Evolutionary conservation across 2,797 vertebrate genomes (phyloP).

Genomic region (Limnodromus scolopaceus): DNA sequence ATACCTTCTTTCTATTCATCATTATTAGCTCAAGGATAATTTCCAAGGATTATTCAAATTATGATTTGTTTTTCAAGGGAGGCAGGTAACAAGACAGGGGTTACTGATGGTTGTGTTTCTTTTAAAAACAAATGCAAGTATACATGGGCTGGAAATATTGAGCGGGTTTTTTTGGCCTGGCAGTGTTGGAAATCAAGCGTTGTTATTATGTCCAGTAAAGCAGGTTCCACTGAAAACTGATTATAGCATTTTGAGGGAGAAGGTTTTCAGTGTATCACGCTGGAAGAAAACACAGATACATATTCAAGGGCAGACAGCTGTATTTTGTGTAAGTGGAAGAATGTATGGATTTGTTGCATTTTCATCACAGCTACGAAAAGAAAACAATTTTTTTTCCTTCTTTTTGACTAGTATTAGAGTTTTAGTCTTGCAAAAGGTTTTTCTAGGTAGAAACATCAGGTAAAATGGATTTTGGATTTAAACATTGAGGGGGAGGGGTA

Average conservation of each 20-base stretch:
- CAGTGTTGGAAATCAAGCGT: not conserved
- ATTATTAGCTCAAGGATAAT: not conserved
- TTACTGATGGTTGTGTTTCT: not conserved
- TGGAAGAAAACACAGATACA: not conserved
- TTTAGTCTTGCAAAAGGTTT: not conserved
- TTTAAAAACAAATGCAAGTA: not conserved
- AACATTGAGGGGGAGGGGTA: not conserved
- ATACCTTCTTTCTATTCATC: not conserved
- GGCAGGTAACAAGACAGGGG: not conserved
- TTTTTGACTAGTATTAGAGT: not conserved
- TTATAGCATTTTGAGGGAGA: conserved; percentile 1
- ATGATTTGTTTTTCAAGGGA: not conserved
- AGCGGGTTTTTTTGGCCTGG: not conserved
- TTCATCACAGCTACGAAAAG: not conserved
- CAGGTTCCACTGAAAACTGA: not conserved
- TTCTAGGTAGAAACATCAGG: not conserved
- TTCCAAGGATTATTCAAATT: conserved; percentile 12
- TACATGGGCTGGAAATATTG: not conserved
- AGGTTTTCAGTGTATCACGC: not conserved
- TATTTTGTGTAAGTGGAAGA: not conserved
- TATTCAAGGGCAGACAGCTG: not conserved
- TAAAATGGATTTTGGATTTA: not conserved
- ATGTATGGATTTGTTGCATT: not conserved
- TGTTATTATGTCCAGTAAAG: not conserved
- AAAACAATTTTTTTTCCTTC: accelerated